phyloP scores from a whole-genome alignment of 2,797 vertebrate species.

The Pogoniulus pusillus region DNA sequence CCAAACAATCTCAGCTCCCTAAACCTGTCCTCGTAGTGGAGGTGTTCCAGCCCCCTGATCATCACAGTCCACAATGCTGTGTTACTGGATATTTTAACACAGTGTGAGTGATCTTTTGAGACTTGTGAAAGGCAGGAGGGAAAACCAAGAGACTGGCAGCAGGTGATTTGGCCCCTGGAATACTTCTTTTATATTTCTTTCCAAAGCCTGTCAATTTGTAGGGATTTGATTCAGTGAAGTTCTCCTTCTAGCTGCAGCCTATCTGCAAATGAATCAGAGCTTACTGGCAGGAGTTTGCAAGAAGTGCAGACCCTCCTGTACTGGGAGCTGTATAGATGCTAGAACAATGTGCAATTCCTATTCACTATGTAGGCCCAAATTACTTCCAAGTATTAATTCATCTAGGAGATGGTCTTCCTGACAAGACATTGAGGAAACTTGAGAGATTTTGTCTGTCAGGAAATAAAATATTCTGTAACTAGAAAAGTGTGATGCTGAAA shows the following conservation, averaged over 20 bases:
- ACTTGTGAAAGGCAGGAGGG: not conserved
- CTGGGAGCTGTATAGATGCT: not conserved
- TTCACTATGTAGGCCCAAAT: not conserved
- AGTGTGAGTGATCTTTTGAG: not conserved
- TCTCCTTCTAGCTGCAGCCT: not conserved
- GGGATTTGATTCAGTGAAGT: not conserved
- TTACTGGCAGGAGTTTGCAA: not conserved
- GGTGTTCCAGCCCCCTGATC: no score
- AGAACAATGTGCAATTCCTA: not conserved
- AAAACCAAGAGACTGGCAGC: not conserved
- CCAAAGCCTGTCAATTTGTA: not conserved
- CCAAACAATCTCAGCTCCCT: no score
- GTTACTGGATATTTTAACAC: not conserved
- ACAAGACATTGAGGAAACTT: not conserved
- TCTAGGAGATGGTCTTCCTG: not conserved
- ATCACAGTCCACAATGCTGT: not conserved
- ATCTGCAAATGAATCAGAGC: not conserved
- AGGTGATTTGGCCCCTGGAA: not conserved
- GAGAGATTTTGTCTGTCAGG: not conserved
- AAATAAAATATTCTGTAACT: not conserved
- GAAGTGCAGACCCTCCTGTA: not conserved
- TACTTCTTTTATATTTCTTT: not conserved
- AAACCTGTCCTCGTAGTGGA: no score
- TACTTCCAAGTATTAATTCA: not conserved
- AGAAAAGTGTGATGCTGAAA: not conserved